These are phyloP conservation scores for Orbicella faveolata DNA, from an alignment of 64 coral and sea anemone species.

Conservation along the genomic window DNA sequence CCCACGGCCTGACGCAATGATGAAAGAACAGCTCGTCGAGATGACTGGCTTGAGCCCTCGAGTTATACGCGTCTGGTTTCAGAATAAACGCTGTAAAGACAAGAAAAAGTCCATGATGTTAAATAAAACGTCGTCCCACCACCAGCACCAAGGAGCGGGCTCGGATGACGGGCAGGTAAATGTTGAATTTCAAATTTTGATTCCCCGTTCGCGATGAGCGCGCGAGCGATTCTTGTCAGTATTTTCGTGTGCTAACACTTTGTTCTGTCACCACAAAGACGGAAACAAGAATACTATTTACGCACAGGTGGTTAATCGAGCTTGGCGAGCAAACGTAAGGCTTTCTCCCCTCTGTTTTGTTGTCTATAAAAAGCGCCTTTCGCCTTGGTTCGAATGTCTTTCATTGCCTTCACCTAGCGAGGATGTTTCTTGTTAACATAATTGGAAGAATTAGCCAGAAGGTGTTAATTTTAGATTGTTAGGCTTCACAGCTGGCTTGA, in stretches of 20 bases:
- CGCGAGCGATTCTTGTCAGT: not conserved
- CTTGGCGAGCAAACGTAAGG: constrained; percentile 14
- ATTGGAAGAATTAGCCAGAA: constrained; percentile 68
- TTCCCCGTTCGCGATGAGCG: not conserved
- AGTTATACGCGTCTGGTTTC: constrained; percentile 99
- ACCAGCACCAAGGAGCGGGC: constrained; percentile 60
- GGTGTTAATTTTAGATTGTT: constrained; percentile 72
- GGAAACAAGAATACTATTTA: constrained; percentile 21
- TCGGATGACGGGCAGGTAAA: constrained; percentile 87
- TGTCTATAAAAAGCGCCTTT: not conserved
- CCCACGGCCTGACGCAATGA: constrained; percentile 96
- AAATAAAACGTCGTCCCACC: constrained; percentile 57
- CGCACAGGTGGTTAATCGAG: constrained; percentile 39
- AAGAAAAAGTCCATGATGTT: constrained; percentile 95
- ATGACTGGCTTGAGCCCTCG: constrained; percentile 97
- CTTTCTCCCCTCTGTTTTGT: constrained; percentile 4
- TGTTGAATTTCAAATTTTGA: not conserved
- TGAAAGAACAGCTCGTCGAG: constrained; percentile 99
- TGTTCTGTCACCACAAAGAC: constrained; percentile 21
- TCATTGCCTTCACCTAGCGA: not conserved
- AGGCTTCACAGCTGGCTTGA: constrained; percentile 31
- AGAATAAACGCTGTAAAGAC: constrained; percentile 99
- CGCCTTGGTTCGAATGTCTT: not conserved
- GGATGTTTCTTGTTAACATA: constrained; percentile 67
- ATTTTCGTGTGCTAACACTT: not conserved